Percentiles rank a stretch among this genome's conserved stretches.
phyloP scores from a whole-genome alignment of 2,888 invertebrate genomes.

The Therioaphis trifolii region DNA sequence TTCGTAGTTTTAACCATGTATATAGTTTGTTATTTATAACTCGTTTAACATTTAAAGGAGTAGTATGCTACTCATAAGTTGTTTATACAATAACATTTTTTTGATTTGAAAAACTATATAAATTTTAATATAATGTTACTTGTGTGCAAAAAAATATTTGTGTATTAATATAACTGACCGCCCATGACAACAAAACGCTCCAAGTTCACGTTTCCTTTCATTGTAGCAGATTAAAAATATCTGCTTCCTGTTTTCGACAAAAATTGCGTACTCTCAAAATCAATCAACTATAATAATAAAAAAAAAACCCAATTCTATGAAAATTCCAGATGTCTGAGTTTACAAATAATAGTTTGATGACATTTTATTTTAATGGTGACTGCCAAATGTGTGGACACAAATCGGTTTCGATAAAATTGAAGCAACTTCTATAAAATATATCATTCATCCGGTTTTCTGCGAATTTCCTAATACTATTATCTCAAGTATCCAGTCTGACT shows the following conservation, averaged over 20 bases:
- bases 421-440: not conserved
- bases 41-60: too few species aligned
- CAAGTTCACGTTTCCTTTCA: constrained; percentile 37
- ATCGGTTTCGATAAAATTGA: not conserved
- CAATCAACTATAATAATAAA: not conserved
- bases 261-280: not conserved
- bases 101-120: too few species aligned
- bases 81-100: too few species aligned
- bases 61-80: too few species aligned
- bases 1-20: too few species aligned
- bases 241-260: constrained; percentile 37
- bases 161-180: constrained; percentile 18
- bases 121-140: too few species aligned
- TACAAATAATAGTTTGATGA: constrained; percentile 6
- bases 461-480: constrained; percentile 22
- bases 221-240: constrained; percentile 2
- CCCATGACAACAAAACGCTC: constrained; percentile 42
- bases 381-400: not conserved
- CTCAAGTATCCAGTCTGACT: constrained; percentile 3
- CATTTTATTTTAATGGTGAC: not conserved
- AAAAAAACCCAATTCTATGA: constrained; percentile 15
- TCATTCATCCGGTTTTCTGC: constrained; percentile 23
- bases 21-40: too few species aligned
- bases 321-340: not conserved
- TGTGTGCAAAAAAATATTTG: too few species aligned